Evolutionary conservation across 2,113 vertebrate species (phyloP).

Genomic region (Paradisaea rubra): DNA sequence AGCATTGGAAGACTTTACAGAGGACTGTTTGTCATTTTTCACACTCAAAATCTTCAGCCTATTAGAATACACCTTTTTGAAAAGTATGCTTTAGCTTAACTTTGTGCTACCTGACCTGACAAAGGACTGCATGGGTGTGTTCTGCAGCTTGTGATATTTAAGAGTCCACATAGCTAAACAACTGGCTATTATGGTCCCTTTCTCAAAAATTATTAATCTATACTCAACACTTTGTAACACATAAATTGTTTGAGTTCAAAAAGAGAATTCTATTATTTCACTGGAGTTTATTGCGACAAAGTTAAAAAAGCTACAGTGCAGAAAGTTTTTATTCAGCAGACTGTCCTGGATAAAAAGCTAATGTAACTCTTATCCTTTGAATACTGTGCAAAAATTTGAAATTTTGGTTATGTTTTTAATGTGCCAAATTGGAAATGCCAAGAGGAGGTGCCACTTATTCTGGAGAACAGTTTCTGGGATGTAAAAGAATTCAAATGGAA

Average conservation of each 20-base stretch:
- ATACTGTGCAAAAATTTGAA: not conserved
- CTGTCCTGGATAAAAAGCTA: not conserved
- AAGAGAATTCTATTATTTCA: not conserved
- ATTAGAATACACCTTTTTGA: not conserved
- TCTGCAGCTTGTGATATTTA: not conserved
- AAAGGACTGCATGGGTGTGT: not conserved
- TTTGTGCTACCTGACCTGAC: not conserved
- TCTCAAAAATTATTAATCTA: not conserved
- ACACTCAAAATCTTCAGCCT: not conserved
- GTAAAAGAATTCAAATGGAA: not conserved
- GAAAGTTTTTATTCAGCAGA: not conserved
- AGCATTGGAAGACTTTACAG: not conserved
- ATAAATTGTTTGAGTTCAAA: not conserved
- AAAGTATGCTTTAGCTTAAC: not conserved
- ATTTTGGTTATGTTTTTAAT: not conserved
- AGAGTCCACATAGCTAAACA: not conserved
- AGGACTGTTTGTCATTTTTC: not conserved
- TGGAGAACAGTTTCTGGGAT: not conserved
- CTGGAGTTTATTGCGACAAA: not conserved
- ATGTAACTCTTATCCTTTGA: not conserved
- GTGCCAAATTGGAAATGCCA: not conserved
- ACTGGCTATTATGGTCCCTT: not conserved
- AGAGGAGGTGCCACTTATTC: not conserved
- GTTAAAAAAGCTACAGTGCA: not conserved
- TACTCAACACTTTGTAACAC: not conserved